phyloP scores from a whole-genome alignment of 2,113 vertebrate species.

The Nettapus auritus region DNA sequence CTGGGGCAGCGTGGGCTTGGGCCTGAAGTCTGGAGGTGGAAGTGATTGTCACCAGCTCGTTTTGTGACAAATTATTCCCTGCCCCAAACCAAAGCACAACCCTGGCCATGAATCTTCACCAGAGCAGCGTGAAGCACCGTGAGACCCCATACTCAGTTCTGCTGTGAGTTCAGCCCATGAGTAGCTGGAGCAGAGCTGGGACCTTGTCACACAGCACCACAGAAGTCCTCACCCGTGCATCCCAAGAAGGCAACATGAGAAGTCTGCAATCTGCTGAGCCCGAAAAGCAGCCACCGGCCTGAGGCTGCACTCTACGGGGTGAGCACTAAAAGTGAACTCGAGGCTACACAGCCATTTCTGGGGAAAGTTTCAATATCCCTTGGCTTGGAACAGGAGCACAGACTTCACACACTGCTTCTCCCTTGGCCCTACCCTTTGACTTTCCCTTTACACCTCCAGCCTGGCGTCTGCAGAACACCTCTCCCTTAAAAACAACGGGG shows the following conservation, averaged over 20 bases:
- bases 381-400: background rate
- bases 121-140: background rate
- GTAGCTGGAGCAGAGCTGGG: background rate
- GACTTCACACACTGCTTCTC: background rate
- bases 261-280: background rate
- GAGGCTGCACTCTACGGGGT: background rate
- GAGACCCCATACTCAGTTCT: background rate
- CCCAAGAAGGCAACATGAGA: background rate
- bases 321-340: background rate
- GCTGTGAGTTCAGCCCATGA: background rate
- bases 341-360: background rate
- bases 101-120: background rate
- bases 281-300: background rate
- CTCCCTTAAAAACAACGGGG: slow-evolving; percentile 23
- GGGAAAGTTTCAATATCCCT: background rate
- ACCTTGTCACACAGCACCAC: background rate
- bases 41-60: background rate
- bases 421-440: slow-evolving; percentile 32
- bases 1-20: background rate
- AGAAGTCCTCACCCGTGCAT: background rate
- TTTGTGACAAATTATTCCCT: background rate
- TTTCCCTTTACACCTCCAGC: slow-evolving; percentile 37
- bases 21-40: background rate
- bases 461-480: slow-evolving; percentile 25
- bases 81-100: background rate